phyloP scores from a whole-genome alignment of 2,113 vertebrate species.

The Cynopterus brachyotis region DNA sequence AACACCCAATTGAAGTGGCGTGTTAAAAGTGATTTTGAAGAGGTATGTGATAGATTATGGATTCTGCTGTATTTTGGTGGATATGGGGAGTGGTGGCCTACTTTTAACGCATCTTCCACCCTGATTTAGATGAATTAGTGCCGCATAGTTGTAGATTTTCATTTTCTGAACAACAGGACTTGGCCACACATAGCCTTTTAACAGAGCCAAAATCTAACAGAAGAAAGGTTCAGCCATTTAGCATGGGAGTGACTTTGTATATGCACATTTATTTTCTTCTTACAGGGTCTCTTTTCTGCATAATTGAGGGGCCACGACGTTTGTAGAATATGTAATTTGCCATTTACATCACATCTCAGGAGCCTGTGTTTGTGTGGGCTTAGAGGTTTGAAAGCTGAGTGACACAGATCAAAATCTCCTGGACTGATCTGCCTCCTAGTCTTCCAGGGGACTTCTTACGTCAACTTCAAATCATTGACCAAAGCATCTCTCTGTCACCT shows the following conservation, averaged over 20 bases:
- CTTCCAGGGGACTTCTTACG: background rate
- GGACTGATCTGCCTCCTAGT: background rate
- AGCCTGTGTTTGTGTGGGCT: background rate
- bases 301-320: background rate
- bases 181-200: background rate
- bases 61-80: background rate
- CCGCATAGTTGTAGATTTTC: background rate
- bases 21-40: background rate
- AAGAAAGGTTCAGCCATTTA: background rate
- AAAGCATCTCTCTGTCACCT: background rate
- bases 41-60: rapidly evolving
- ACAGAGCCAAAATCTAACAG: background rate
- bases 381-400: background rate
- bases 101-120: background rate
- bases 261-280: background rate
- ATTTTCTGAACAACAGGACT: background rate
- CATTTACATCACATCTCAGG: rapidly evolving
- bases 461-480: background rate
- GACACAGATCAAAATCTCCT: background rate
- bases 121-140: background rate
- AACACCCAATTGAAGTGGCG: rapidly evolving
- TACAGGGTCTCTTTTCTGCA: background rate
- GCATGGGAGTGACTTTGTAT: background rate
- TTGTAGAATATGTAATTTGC: background rate
- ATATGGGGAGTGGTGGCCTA: background rate